Conservation (phyloP, 2,888 invertebrate genomes). For the Gnatocerus cornutus region DNA sequence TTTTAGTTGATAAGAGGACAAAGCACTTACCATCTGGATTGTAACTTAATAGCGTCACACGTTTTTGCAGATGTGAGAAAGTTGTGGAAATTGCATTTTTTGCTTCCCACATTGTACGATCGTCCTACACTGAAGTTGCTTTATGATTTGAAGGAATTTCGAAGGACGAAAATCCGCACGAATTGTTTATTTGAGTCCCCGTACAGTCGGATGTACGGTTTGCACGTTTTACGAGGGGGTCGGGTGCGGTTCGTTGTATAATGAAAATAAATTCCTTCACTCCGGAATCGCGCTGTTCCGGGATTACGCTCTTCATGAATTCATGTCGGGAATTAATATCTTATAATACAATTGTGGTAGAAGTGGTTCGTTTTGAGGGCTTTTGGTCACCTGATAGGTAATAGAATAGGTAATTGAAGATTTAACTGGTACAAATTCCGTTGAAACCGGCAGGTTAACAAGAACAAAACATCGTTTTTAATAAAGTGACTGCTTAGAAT, state of each 20-base stretch:
- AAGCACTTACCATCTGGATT: conserved; percentile 7
- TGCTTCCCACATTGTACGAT: not conserved
- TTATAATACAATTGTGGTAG: no score
- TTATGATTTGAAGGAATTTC: not conserved
- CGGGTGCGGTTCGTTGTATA: conserved; percentile 1
- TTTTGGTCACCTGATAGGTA: no score
- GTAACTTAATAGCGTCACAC: conserved; percentile 9
- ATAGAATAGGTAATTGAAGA: no score
- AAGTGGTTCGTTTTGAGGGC: no score
- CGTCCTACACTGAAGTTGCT: conserved; percentile 23
- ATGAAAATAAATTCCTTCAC: conserved; percentile 31
- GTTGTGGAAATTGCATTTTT: not conserved
- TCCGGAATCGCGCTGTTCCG: conserved; percentile 22
- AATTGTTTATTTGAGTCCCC: conserved; percentile 17
- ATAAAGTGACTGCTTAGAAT: no score
- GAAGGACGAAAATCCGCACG: conserved; percentile 18
- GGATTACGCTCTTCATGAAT: conserved; percentile 28
- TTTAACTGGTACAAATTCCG: no score
- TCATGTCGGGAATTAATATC: not conserved
- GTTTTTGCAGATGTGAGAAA: conserved; percentile 22
- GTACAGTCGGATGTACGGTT: conserved; percentile 3
- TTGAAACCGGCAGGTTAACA: no score
- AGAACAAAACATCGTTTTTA: no score
- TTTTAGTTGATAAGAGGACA: conserved; percentile 6
- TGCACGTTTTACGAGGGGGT: conserved; percentile 21